Evolutionary conservation across 2,797 vertebrate genomes (phyloP).

Genomic region (Acipenser oxyrinchus): DNA sequence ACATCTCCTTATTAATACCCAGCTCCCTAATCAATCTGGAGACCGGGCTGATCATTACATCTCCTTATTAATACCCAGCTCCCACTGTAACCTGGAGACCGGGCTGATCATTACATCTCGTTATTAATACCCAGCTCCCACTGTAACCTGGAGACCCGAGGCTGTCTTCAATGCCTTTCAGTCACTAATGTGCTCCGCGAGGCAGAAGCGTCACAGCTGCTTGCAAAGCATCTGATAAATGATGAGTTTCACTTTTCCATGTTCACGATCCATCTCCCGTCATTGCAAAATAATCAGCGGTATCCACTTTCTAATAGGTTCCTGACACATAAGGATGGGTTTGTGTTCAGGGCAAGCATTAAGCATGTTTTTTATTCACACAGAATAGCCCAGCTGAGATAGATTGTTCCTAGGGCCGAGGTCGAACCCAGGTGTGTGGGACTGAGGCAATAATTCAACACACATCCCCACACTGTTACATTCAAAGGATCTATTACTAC

Average conservation of each 20-base stretch:
- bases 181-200: slow-evolving; percentile 8
- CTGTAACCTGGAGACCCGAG: background rate
- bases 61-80: slow-evolving; percentile 3
- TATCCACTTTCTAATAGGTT: background rate
- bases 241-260: background rate
- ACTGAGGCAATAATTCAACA: too few relatives aligned
- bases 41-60: background rate
- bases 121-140: background rate
- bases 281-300: background rate
- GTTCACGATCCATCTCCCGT: background rate
- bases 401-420: background rate
- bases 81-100: background rate
- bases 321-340: background rate
- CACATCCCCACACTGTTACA: too few relatives aligned
- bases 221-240: background rate
- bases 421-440: too few relatives aligned
- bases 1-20: slow-evolving; percentile 4
- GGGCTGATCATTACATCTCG: background rate
- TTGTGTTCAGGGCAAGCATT: background rate
- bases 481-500: too few relatives aligned
- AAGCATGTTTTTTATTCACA: background rate
- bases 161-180: background rate
- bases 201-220: slow-evolving; percentile 11
- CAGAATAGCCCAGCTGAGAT: background rate
- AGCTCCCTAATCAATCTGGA: background rate